A percentile compares a stretch with the other conserved stretches of the same genome.
Evolutionary conservation across 2,888 invertebrate species (phyloP).

Genomic region (Phyto melanocephala): DNA sequence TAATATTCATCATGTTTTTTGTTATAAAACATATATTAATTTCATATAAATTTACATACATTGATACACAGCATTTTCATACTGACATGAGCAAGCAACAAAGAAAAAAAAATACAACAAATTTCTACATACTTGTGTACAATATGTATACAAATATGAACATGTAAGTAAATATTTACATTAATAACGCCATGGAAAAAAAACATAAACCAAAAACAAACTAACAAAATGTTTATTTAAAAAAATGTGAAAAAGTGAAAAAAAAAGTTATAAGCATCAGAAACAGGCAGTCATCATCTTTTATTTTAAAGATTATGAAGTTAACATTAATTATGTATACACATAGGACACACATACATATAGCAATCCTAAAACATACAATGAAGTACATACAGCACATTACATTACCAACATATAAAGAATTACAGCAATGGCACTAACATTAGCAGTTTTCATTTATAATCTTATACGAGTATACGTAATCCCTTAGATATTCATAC

Average conservation of each 20-base stretch:
- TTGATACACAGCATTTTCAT: no score
- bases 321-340: constrained; percentile 51
- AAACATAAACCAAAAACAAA: constrained; percentile 5
- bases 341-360: no score
- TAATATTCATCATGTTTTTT: constrained; percentile 50
- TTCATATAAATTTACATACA: constrained; percentile 22
- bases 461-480: no score
- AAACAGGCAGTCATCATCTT: constrained; percentile 3
- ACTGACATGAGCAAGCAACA: background rate
- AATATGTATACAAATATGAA: no score
- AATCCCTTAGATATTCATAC: no score
- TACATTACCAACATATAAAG: no score
- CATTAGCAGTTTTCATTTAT: no score
- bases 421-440: no score
- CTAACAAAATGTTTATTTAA: constrained; percentile 20
- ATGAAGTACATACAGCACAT: no score
- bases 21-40: constrained; percentile 27
- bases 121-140: no score
- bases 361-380: background rate
- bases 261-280: constrained; percentile 15
- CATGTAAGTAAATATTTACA: background rate
- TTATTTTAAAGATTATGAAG: constrained; percentile 1
- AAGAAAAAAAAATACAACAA: background rate
- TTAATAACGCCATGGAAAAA: background rate
- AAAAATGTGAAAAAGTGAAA: background rate